Conservation (phyloP, 2,888 invertebrate genomes). For the Podotricha telesiphe region DNA sequence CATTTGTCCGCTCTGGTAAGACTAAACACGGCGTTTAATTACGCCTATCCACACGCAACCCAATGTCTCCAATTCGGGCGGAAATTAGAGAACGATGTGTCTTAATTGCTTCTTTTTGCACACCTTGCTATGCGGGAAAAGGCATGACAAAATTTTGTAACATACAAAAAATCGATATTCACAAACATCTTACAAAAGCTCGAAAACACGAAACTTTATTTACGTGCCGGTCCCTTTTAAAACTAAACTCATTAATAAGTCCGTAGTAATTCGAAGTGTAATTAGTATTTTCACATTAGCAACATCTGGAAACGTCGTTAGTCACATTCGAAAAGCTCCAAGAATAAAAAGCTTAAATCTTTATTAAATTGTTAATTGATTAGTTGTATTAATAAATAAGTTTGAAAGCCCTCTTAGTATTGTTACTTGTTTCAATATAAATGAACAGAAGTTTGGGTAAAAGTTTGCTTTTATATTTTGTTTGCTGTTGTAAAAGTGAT, state of each 20-base stretch:
- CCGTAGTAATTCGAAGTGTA: slow-evolving; percentile 38
- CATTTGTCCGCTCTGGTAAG: no score
- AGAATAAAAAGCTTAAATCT: slow-evolving; percentile 6
- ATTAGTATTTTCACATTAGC: slow-evolving; percentile 40
- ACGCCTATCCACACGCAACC: no score
- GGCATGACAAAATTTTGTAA: no score
- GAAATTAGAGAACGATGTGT: no score
- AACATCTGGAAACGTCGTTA: slow-evolving; percentile 42
- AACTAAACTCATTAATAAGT: slow-evolving; percentile 37
- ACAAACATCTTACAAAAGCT: background rate
- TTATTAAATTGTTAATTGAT: slow-evolving; percentile 10
- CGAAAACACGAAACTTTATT: background rate
- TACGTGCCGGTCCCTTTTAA: slow-evolving; percentile 25
- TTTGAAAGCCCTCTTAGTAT: background rate
- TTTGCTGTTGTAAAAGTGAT: no score
- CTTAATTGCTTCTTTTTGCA: no score
- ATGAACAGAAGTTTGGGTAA: background rate
- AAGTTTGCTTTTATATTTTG: background rate
- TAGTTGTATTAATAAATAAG: slow-evolving; percentile 1
- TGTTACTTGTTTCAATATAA: slow-evolving; percentile 6
- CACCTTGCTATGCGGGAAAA: no score
- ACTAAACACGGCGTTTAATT: no score
- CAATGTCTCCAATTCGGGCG: no score
- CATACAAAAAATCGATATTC: background rate
- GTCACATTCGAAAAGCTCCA: slow-evolving; percentile 17